Percentiles rank a stretch among this genome's conserved stretches.
These are phyloP conservation scores for Oligia latruncula DNA, from an alignment of 2,888 invertebrate genomes.

Conservation along the genomic window DNA sequence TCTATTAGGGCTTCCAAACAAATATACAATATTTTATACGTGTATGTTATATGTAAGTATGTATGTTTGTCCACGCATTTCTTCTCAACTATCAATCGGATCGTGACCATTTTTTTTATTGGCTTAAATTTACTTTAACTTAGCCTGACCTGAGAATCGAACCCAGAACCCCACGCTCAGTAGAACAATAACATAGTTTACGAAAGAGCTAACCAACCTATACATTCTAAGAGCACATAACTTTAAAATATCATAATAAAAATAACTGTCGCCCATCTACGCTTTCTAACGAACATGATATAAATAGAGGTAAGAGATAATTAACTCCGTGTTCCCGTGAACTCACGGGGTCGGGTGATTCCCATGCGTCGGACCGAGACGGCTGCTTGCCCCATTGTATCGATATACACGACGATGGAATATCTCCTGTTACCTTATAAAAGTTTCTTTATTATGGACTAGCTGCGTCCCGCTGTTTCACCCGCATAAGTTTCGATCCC, in stretches of 20 bases:
- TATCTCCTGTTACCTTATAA: slow-evolving; percentile 54
- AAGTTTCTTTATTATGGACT: slow-evolving; percentile 8
- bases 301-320: slow-evolving; percentile 64
- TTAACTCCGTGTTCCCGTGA: slow-evolving; percentile 71
- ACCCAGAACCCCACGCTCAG: too few relatives aligned
- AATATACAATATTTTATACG: too few relatives aligned
- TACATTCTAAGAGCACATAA: not conserved
- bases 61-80: too few relatives aligned
- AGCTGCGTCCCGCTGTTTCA: too few relatives aligned
- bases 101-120: too few relatives aligned
- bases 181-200: not conserved
- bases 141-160: too few relatives aligned
- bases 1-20: too few relatives aligned
- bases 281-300: slow-evolving; percentile 60
- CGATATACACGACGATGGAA: slow-evolving; percentile 56
- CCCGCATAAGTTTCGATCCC: too few relatives aligned
- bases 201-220: not conserved
- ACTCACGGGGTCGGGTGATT: slow-evolving; percentile 68
- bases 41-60: too few relatives aligned
- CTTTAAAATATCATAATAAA: slow-evolving; percentile 38
- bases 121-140: too few relatives aligned
- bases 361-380: slow-evolving; percentile 83
- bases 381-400: slow-evolving; percentile 64
- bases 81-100: too few relatives aligned
- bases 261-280: slow-evolving; percentile 43